Base-by-base conservation (phyloP, 2,888 invertebrate species). In the Synergus laeviventris region DNA sequence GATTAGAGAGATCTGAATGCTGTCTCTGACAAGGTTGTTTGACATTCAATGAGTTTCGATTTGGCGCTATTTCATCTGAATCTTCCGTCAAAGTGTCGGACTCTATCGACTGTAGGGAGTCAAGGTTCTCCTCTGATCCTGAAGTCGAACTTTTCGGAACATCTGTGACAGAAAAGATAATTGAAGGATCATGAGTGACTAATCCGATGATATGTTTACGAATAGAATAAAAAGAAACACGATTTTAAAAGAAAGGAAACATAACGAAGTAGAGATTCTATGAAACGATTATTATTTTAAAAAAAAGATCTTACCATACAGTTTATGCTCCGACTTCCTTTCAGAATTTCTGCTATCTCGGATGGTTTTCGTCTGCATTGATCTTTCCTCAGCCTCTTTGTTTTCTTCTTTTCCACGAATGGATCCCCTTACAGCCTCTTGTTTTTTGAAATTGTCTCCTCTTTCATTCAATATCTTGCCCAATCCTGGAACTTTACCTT, bases 71-170 rank as follows among this genome's bases (percentile, higher is more conserved):
- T 56, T 89, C 90, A 70, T 91, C 90, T 1, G 91, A 91, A 73
- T 90, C 90, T 74, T 91, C 91, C 31, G 91, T 91, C 73, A 91
- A 64, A 3, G 91, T 91, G 75, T 91, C 91, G 12, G 91, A 91
- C 42, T 90, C 91, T 24, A 90, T 83, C 14, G 91, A 91, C 59
- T 90, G 90, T 2, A 91, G 80, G 0, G 90, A 90, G 76, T 91
- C 89, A 1, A 91, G 79, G 75, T 90, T 90, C 36, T 88, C 87
- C 42, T 91, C 91, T 2, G 89, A 87, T 36, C 86, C 87, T 18
- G 83, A 84, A 9, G 81, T 79, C 1, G 76, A 78, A 38, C 79
- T 86, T 39, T 86, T 86, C 45, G 84, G 78, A 74, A 80, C 78
- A 74, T 80, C 81, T 81, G 76, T 18, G 42, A 14, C 36, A 1